Base-by-base conservation (phyloP, 35 echinoderm and acorn worm genomes). In the Apostichopus parvimensis region DNA sequence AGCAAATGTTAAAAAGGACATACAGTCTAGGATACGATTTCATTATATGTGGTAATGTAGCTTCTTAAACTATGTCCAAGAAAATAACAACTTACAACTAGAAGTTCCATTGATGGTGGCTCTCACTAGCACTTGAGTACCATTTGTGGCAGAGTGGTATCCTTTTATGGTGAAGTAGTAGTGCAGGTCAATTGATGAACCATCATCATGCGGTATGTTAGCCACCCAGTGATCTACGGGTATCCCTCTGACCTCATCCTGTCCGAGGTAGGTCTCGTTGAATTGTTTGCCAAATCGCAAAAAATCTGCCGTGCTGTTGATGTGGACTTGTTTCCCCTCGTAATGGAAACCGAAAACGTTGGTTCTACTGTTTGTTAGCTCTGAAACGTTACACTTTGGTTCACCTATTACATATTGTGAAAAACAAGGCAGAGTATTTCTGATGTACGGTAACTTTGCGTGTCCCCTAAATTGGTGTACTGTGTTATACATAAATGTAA, bases 261-360 rank as follows among this genome's bases (percentile, higher is more conserved):
- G 22, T 18, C 92, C 94, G 5, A 95, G n/a, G 81, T 95, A 95
- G 18, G 87, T 95, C 80, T 95, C 94, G 22, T 95, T 95, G 87
- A 65, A 95, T 45, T 91, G 52, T 53, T 89, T 11, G 12, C 94
- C 94, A 79, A 95, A 95, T 13, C 45, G 20, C 68, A 95, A 87
- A 18, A 95, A 57, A 1, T 93, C 87, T 13, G 87, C 79, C 1
- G 75, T 87, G 92, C 87, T 93, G 54, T 73, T 80, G 54, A 95
- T 95, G 11, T 91, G 78, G 23, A 53, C 56, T 3, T 52, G 65
- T 12, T 87, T 80, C 15, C 93, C 87, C 14, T 93, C 79, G 45
- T 91, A 8, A 53, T 91, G 86, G 88, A 95, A 95, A 12, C 87
- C 87, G n/a, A 91, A 91, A 60, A 95, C 10, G 58, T 78, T 95